Conservation (phyloP, 2,888 invertebrate genomes). For the Mythimna pallens region DNA sequence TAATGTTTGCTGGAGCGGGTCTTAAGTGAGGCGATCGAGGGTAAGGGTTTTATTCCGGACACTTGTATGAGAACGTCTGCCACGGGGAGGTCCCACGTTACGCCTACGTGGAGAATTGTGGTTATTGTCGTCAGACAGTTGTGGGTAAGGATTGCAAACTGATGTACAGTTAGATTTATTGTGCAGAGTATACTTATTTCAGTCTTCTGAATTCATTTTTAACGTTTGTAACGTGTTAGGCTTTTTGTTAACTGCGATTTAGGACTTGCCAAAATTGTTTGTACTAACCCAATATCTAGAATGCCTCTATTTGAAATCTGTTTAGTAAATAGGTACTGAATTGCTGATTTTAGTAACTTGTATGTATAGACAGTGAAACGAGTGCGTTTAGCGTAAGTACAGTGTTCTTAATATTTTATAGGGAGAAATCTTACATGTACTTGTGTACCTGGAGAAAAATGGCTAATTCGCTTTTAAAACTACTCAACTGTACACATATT, state of each 20-base stretch:
- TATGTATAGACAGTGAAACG: too few relatives aligned
- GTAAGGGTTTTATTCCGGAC: slow-evolving; percentile 58
- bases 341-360: too few relatives aligned
- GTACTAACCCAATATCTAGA: too few relatives aligned
- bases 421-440: not conserved
- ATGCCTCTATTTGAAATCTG: too few relatives aligned
- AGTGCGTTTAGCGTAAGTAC: not conserved
- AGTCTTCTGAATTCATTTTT: too few relatives aligned
- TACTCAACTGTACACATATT: not conserved
- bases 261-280: too few relatives aligned
- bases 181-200: not conserved
- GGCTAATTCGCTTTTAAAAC: not conserved
- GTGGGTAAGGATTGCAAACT: slow-evolving; percentile 45
- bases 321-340: too few relatives aligned
- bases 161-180: slow-evolving; percentile 21
- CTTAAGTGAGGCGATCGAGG: slow-evolving; percentile 59
- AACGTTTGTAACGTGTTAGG: too few relatives aligned
- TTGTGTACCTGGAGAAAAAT: not conserved
- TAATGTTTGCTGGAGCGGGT: slow-evolving; percentile 56
- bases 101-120: slow-evolving; percentile 5
- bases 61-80: slow-evolving; percentile 76
- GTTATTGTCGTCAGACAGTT: slow-evolving; percentile 33
- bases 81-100: slow-evolving; percentile 77
- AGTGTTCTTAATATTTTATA: not conserved
- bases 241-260: too few relatives aligned